phyloP scores from a whole-genome alignment of 2,888 invertebrate genomes.

The Drosophila flavopinicola region DNA sequence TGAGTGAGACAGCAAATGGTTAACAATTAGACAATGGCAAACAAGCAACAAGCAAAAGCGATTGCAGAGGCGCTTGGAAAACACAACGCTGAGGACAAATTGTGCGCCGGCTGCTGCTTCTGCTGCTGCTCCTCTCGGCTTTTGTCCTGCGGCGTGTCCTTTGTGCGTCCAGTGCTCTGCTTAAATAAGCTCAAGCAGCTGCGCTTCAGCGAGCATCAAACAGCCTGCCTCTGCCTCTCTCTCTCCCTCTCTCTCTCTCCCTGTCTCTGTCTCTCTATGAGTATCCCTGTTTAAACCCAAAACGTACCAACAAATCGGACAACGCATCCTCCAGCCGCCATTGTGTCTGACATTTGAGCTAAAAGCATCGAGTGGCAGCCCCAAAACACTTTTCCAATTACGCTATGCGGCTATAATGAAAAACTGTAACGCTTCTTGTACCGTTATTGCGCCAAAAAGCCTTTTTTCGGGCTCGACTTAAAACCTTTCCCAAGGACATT shows the following conservation, averaged over 20 bases:
- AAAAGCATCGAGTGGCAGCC: slow-evolving; percentile 78
- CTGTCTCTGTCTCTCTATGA: too few species aligned
- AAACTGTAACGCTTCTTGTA: slow-evolving; percentile 70
- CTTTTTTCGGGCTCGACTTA: slow-evolving; percentile 25
- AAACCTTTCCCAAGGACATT: slow-evolving; percentile 60
- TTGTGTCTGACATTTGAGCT: slow-evolving; percentile 70
- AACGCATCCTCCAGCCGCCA: slow-evolving; percentile 31
- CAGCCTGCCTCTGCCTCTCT: neutral
- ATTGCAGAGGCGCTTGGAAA: slow-evolving; percentile 53
- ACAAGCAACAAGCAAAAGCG: slow-evolving; percentile 73
- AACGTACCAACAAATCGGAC: slow-evolving; percentile 78
- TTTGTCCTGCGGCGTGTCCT: slow-evolving; percentile 41
- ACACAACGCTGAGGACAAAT: slow-evolving; percentile 62
- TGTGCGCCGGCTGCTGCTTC: slow-evolving; percentile 57
- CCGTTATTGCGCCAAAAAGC: slow-evolving; percentile 60
- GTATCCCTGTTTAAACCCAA: too few species aligned
- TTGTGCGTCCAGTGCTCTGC: slow-evolving; percentile 32
- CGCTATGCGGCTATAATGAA: slow-evolving; percentile 71
- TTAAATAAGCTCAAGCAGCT: slow-evolving; percentile 70
- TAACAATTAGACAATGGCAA: slow-evolving; percentile 75
- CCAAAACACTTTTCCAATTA: slow-evolving; percentile 81
- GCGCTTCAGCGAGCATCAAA: slow-evolving; percentile 41
- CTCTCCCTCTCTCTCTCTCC: too few species aligned
- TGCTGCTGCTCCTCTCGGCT: slow-evolving; percentile 7
- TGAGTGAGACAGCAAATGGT: slow-evolving; percentile 52